phyloP scores from a whole-genome alignment of 2,888 invertebrate species.

The Hypselothyrea guttata region DNA sequence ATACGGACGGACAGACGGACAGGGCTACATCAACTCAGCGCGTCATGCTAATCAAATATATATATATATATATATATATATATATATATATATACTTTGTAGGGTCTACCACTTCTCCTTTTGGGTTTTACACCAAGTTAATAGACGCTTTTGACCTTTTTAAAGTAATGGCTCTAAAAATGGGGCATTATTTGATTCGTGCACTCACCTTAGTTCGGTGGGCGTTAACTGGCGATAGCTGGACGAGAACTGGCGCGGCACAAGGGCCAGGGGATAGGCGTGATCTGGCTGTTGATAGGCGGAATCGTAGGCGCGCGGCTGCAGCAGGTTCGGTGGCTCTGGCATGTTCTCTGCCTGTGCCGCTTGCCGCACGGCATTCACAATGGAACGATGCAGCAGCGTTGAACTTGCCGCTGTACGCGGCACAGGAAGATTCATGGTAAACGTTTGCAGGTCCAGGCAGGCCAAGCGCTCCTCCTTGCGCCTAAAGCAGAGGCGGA shows the following conservation, averaged over 20 bases:
- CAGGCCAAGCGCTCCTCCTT: conserved; percentile 90
- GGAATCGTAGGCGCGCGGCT: conserved; percentile 48
- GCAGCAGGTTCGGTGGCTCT: conserved; percentile 61
- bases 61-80: no score
- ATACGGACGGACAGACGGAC: no score
- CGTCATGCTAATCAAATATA: no score
- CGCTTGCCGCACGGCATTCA: conserved; percentile 56
- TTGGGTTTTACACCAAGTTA: no score
- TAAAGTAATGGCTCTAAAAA: no score
- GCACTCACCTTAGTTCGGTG: conserved; percentile 88
- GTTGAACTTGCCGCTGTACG: conserved; percentile 82
- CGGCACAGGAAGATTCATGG: conserved; percentile 89
- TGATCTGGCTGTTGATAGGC: conserved; percentile 80
- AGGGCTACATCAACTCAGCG: no score
- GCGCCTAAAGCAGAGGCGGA: conserved; percentile 80
- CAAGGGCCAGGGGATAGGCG: conserved; percentile 94
- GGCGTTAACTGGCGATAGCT: conserved; percentile 90
- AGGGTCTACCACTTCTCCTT: no score
- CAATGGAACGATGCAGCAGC: conserved; percentile 70
- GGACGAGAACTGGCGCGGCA: conserved; percentile 98
- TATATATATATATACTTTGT: no score
- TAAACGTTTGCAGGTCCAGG: conserved; percentile 95
- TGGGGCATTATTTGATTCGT: no score
- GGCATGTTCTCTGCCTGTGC: conserved; percentile 62
- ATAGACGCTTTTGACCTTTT: no score